Percentiles rank a stretch among this genome's conserved stretches.
Evolutionary conservation across 2,797 vertebrate genomes (phyloP).

Genomic region (Arctocebus calabarensis): DNA sequence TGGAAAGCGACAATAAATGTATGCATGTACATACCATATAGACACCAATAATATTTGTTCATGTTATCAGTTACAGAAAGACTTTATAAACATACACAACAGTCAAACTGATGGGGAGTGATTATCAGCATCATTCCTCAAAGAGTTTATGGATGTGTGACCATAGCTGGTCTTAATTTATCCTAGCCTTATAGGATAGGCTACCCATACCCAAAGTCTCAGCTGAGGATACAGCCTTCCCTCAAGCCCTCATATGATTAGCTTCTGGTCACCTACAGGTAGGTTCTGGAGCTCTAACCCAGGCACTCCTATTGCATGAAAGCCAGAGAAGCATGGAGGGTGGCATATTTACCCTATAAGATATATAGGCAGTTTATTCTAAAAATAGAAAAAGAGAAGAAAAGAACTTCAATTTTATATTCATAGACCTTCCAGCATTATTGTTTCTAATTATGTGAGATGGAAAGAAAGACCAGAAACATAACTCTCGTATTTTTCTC

Average conservation of each 20-base stretch:
- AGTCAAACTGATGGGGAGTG: background rate
- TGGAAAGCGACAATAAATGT: background rate
- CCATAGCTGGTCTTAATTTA: background rate
- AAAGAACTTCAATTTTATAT: background rate
- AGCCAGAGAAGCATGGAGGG: background rate
- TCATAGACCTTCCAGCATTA: background rate
- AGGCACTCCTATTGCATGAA: background rate
- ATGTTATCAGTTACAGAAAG: background rate
- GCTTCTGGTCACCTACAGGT: background rate
- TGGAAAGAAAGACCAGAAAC: background rate
- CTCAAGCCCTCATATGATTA: background rate
- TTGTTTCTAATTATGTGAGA: background rate
- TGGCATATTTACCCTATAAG: background rate
- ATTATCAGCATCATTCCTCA: background rate
- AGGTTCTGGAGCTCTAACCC: background rate
- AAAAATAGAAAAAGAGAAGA: background rate
- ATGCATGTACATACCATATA: background rate
- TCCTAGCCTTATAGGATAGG: background rate
- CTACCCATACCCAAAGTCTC: background rate
- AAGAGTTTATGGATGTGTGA: background rate
- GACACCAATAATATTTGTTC: background rate
- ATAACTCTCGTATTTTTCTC: background rate
- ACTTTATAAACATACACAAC: background rate
- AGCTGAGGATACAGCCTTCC: background rate
- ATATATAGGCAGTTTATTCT: background rate